Conservation (phyloP, 1,140 invertebrate species). For the Acromyrmex heyeri region DNA sequence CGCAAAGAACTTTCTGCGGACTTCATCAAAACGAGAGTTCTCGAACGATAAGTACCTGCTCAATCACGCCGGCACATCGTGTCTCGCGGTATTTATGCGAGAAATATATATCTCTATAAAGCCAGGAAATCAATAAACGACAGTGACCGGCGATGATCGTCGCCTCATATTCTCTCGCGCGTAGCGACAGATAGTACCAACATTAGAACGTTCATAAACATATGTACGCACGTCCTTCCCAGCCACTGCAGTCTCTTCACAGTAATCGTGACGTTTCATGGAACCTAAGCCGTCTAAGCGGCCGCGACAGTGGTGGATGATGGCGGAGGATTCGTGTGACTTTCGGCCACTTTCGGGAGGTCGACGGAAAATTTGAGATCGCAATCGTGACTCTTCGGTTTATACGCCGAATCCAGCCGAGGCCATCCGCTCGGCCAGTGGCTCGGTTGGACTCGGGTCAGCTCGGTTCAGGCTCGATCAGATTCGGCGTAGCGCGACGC, state of each 20-base stretch:
- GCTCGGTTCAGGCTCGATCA: background rate
- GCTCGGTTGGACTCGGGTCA: background rate
- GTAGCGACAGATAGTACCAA: constrained; percentile 29
- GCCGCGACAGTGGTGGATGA: no score
- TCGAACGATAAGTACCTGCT: background rate
- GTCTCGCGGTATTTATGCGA: constrained; percentile 7
- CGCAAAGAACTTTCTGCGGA: background rate
- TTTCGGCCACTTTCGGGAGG: constrained; percentile 1
- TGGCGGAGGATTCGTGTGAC: background rate
- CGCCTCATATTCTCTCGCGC: background rate
- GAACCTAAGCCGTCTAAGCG: background rate
- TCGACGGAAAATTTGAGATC: background rate
- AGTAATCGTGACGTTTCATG: constrained; percentile 3
- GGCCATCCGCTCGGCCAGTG: background rate
- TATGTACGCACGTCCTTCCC: background rate
- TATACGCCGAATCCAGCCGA: constrained; percentile 7
- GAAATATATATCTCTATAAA: background rate
- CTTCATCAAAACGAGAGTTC: background rate
- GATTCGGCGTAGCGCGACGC: background rate
- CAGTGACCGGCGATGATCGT: constrained; percentile 11
- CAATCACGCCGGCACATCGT: background rate
- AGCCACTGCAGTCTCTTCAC: background rate
- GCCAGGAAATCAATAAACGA: constrained; percentile 46
- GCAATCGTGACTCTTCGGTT: background rate
- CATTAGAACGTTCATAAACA: background rate